Conservation (phyloP, 1,140 invertebrate species). For the Drosophila punjabiensis region DNA sequence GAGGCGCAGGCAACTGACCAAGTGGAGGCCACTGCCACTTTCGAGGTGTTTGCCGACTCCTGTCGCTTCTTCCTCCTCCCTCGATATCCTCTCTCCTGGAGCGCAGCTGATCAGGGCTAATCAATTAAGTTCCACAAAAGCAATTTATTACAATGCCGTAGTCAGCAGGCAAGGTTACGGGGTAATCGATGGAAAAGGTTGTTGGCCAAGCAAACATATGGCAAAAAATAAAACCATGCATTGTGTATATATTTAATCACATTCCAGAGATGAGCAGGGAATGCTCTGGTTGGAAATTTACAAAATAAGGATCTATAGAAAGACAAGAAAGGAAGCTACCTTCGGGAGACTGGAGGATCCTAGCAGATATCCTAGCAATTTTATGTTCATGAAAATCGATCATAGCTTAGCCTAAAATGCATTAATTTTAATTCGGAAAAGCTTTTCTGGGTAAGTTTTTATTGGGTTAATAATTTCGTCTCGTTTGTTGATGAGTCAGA, state of each 20-base stretch:
- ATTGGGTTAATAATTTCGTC: not conserved
- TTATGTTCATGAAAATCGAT: too few relatives aligned
- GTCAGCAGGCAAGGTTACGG: constrained; percentile 1
- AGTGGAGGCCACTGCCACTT: constrained; percentile 18
- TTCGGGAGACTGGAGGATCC: too few relatives aligned
- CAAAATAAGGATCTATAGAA: not conserved
- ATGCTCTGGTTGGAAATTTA: not conserved
- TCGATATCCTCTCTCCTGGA: constrained; percentile 18
- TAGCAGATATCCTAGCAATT: too few relatives aligned
- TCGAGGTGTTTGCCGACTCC: constrained; percentile 32
- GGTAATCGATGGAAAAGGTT: constrained; percentile 54
- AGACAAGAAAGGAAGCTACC: not conserved
- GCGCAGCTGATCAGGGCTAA: constrained; percentile 75
- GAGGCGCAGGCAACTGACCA: constrained; percentile 29
- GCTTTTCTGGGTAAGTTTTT: not conserved
- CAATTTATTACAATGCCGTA: constrained; percentile 77
- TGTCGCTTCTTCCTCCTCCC: not conserved
- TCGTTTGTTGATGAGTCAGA: not conserved
- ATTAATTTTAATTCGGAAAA: not conserved
- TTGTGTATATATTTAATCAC: constrained; percentile 22
- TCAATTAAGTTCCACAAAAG: constrained; percentile 82
- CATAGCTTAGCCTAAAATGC: not conserved
- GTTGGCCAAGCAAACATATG: constrained; percentile 53
- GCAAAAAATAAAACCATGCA: constrained; percentile 5
- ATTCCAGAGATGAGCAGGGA: not conserved